Percentiles rank a stretch among this genome's conserved stretches.
These are phyloP conservation scores for Psococerastis gibbosa DNA, from an alignment of 2,888 invertebrate species.

Conservation along the genomic window DNA sequence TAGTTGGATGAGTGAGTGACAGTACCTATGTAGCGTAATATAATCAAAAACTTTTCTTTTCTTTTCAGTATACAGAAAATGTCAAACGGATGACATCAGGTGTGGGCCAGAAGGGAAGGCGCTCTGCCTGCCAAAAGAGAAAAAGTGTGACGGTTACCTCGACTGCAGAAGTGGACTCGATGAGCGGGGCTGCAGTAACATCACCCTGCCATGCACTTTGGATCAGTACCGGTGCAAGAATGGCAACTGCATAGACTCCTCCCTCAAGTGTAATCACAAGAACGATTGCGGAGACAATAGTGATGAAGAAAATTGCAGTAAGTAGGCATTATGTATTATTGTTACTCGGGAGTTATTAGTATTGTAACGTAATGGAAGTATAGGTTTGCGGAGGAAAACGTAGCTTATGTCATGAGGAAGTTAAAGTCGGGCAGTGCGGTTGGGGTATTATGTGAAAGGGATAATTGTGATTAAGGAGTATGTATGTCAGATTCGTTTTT, in stretches of 20 bases:
- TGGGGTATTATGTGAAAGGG: too few species aligned
- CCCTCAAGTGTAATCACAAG: conserved; percentile 67
- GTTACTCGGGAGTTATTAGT: too few species aligned
- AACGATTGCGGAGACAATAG: conserved; percentile 83
- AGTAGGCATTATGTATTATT: too few species aligned
- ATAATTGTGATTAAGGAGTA: too few species aligned
- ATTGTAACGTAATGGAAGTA: too few species aligned
- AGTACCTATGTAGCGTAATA: too few species aligned
- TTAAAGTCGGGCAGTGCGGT: too few species aligned
- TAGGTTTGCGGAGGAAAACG: too few species aligned
- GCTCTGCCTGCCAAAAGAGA: conserved; percentile 72
- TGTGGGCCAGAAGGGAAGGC: conserved; percentile 43
- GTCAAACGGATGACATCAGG: conserved; percentile 70
- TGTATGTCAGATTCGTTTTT: too few species aligned
- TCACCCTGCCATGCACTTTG: conserved; percentile 38
- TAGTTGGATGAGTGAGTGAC: too few species aligned
- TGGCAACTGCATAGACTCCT: conserved; percentile 60
- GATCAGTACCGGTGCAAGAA: conserved; percentile 74
- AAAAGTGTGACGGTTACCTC: conserved; percentile 77
- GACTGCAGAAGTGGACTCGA: conserved; percentile 75
- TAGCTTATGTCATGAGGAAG: too few species aligned
- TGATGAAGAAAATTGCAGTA: conserved; percentile 78
- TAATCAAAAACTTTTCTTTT: too few species aligned
- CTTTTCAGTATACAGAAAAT: conserved; percentile 71
- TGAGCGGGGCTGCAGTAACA: conserved; percentile 50